Conservation (phyloP, 2,888 invertebrate genomes). For the Oscheius sp. region DNA sequence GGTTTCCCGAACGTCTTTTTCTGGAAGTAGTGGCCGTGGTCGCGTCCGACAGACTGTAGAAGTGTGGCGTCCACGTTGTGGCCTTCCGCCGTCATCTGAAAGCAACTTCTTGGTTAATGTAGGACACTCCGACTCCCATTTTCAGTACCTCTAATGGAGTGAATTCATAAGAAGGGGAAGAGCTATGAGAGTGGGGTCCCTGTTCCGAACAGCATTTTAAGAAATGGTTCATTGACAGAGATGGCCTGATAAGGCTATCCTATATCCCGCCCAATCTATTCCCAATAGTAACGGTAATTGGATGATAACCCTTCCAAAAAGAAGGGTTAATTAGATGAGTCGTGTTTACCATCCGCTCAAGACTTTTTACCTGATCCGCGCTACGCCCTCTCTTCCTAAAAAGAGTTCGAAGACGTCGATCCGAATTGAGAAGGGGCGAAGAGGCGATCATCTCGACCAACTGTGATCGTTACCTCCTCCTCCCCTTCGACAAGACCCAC, state of each 20-base stretch:
- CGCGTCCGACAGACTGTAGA: constrained; percentile 60
- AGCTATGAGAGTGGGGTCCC: no score
- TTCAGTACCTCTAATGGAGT: no score
- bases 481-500: neutral
- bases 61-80: constrained; percentile 72
- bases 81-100: constrained; percentile 71
- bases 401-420: neutral
- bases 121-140: no score
- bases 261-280: no score
- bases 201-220: no score
- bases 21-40: constrained; percentile 94
- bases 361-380: constrained; percentile 1
- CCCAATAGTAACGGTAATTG: no score
- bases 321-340: no score
- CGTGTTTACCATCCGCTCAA: no score
- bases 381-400: constrained; percentile 8
- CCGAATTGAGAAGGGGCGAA: neutral
- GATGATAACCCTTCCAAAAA: no score
- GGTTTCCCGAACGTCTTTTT: constrained; percentile 94
- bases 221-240: no score
- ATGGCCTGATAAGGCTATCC: no score
- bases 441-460: constrained; percentile 14
- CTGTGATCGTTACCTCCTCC: constrained; percentile 3
- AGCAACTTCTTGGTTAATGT: neutral
- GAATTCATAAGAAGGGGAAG: no score